Conservation (phyloP, 2,797 vertebrate species). For the Melopsittacus undulatus region DNA sequence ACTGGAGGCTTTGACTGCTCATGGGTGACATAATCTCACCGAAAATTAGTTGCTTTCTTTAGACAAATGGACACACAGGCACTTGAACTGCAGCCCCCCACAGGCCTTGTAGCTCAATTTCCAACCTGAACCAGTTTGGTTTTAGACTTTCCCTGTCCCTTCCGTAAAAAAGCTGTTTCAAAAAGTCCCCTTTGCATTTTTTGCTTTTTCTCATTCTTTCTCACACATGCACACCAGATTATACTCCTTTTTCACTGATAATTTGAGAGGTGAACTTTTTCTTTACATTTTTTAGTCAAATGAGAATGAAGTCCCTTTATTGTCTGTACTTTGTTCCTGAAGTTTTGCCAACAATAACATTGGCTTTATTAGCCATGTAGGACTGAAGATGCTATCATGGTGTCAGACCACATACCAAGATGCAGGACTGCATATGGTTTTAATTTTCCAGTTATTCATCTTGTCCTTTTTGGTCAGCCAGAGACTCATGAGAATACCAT, state of each 20-base stretch:
- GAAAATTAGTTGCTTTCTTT: not conserved
- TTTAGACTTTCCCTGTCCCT: not conserved
- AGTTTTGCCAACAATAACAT: conserved; percentile 27
- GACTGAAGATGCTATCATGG: not conserved
- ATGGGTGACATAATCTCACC: not conserved
- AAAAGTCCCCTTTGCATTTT: not conserved
- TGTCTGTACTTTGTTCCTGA: not conserved
- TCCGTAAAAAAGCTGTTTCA: not conserved
- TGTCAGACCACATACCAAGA: conserved; percentile 48
- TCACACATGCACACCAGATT: not conserved
- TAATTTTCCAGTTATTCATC: conserved; percentile 45
- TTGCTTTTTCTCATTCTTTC: not conserved
- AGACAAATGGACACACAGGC: not conserved
- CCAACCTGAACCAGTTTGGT: not conserved
- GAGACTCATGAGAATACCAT: not conserved
- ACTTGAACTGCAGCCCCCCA: not conserved
- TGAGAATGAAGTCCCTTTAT: not conserved
- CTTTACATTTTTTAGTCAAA: conserved; percentile 3
- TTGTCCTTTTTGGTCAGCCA: conserved; percentile 29
- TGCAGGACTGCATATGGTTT: conserved; percentile 2
- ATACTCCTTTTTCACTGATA: not conserved
- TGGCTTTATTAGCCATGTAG: conserved; percentile 10
- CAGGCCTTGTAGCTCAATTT: not conserved
- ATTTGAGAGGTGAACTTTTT: not conserved
- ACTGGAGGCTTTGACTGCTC: not conserved